Conservation (phyloP, 2,797 vertebrate species). For the Cuniculus paca region DNA sequence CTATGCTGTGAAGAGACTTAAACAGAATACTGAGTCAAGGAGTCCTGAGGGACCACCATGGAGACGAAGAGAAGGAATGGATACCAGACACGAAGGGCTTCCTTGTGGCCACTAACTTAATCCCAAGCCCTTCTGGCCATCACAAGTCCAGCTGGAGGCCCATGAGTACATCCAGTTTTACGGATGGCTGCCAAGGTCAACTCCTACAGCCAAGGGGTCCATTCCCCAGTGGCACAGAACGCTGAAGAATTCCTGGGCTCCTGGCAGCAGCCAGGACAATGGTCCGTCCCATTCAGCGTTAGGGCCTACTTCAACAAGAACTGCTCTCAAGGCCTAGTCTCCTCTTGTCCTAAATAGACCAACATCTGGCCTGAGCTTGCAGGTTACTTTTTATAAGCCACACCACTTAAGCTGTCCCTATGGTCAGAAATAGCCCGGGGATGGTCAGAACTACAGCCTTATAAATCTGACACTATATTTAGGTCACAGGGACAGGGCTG, state of each 20-base stretch:
- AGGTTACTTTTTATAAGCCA: conserved; percentile 65
- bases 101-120: not conserved
- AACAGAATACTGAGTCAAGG: not conserved
- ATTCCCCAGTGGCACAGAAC: not conserved
- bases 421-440: conserved; percentile 70
- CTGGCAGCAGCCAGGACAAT: accelerated
- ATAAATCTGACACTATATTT: conserved; percentile 64
- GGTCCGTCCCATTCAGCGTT: conserved; percentile 7
- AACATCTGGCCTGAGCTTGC: conserved; percentile 54
- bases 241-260: not conserved
- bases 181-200: not conserved
- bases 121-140: not conserved
- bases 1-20: not conserved
- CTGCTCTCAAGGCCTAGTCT: not conserved
- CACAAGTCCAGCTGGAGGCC: not conserved
- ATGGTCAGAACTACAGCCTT: conserved; percentile 59
- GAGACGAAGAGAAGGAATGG: not conserved
- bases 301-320: not conserved
- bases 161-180: not conserved
- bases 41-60: not conserved
- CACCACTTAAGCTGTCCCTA: conserved; percentile 58
- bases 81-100: not conserved
- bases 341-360: conserved; percentile 56
- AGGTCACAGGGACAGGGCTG: not conserved
- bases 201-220: not conserved